Percentiles rank a stretch among this genome's conserved stretches.
Evolutionary conservation across 1,140 invertebrate genomes (phyloP).

Genomic region (Zaprionus taronus): DNA sequence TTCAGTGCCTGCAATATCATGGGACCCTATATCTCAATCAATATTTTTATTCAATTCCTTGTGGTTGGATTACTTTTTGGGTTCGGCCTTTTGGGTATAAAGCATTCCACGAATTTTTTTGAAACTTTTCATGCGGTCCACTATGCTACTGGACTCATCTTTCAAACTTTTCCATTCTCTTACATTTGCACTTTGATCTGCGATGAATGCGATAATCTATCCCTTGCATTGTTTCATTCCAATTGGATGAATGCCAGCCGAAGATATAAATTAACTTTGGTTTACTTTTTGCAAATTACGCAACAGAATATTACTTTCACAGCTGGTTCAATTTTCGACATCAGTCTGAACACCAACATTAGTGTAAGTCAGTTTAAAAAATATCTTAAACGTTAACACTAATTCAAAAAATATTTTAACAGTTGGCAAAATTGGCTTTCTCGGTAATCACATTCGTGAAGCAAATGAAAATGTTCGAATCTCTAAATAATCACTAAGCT

Average conservation of each 20-base stretch:
- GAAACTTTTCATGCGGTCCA: conserved; percentile 16
- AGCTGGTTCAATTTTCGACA: conserved; percentile 57
- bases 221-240: conserved; percentile 20
- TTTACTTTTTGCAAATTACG: conserved; percentile 40
- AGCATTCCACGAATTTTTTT: conserved; percentile 45
- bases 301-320: conserved; percentile 12
- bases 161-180: conserved; percentile 60
- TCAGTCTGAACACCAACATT: conserved; percentile 47
- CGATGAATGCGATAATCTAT: conserved; percentile 38
- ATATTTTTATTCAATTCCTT: conserved; percentile 53
- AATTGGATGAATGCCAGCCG: conserved; percentile 41
- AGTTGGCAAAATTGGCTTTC: background rate
- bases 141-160: conserved; percentile 28
- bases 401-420: background rate
- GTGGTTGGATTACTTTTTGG: conserved; percentile 49
- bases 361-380: conserved; percentile 15
- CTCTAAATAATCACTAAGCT: too few species aligned
- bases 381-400: accelerated
- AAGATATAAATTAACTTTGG: conserved; percentile 30
- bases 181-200: conserved; percentile 54
- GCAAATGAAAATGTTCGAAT: background rate
- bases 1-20: conserved; percentile 33
- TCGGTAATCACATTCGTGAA: background rate
- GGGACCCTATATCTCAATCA: conserved; percentile 30
- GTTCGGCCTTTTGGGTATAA: conserved; percentile 41